Percentiles rank a stretch among this genome's conserved stretches.
phyloP scores from a whole-genome alignment of 1,140 invertebrate species.

The Bombyx mandarina region DNA sequence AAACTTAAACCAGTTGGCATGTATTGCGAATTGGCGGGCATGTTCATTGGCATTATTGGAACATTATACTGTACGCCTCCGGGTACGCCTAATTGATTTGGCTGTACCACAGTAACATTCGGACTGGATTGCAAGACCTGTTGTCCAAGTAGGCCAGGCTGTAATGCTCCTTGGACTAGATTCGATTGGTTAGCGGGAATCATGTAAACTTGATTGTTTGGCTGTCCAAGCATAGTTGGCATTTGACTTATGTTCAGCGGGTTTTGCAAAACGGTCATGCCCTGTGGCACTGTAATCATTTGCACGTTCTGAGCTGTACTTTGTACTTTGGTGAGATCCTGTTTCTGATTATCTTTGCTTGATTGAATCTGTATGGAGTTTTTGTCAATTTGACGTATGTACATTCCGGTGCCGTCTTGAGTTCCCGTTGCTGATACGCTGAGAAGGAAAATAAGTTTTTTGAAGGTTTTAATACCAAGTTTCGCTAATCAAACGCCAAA shows the following conservation, averaged over 20 bases:
- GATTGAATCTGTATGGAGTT: constrained; percentile 57
- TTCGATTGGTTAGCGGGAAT: constrained; percentile 56
- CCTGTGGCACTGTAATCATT: constrained; percentile 61
- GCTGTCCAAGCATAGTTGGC: constrained; percentile 52
- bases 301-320: constrained; percentile 53
- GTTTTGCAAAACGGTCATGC: constrained; percentile 61
- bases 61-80: constrained; percentile 58
- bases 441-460: constrained; percentile 10
- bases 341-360: constrained; percentile 51
- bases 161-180: constrained; percentile 41
- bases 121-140: constrained; percentile 54
- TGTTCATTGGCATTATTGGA: constrained; percentile 58
- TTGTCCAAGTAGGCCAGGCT: constrained; percentile 43
- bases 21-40: constrained; percentile 49
- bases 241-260: constrained; percentile 56
- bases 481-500: no score
- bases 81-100: constrained; percentile 48
- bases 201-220: constrained; percentile 63
- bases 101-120: constrained; percentile 60
- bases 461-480: neutral
- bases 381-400: constrained; percentile 55
- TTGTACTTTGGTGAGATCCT: constrained; percentile 53
- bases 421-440: constrained; percentile 45
- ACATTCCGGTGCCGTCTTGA: constrained; percentile 56
- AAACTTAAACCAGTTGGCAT: constrained; percentile 54